Percentiles rank a stretch among this genome's conserved stretches.
Conservation (phyloP, 2,797 vertebrate species). For the Spinibarbus caldwelli region DNA sequence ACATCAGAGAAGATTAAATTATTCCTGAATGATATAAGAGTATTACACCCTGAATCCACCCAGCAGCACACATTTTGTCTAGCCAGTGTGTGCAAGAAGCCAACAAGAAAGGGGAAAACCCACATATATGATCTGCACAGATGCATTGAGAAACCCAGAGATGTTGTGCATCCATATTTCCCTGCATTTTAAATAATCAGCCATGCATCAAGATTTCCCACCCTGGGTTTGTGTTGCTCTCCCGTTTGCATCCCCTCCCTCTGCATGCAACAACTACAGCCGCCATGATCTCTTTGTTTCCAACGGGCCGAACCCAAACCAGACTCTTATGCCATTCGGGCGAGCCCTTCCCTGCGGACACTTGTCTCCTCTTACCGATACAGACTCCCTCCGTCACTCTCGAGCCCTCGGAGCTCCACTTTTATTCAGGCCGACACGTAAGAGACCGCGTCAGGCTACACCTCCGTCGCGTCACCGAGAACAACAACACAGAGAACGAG, state of each 20-base stretch:
- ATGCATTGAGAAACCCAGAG: not conserved
- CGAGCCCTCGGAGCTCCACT: conserved; percentile 94
- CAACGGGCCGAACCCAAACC: conserved; percentile 73
- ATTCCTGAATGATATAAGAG: conserved; percentile 28
- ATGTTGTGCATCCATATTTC: conserved; percentile 16
- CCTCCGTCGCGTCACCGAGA: conserved; percentile 97
- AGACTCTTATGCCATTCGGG: conserved; percentile 67
- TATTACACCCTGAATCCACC: conserved; percentile 16
- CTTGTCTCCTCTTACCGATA: conserved; percentile 95
- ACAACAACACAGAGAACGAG: conserved; percentile 86
- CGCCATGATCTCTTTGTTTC: conserved; percentile 90
- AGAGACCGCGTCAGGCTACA: conserved; percentile 99
- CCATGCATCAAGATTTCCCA: conserved; percentile 36
- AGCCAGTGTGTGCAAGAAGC: conserved; percentile 1
- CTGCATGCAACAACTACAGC: conserved; percentile 85
- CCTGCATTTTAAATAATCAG: conserved; percentile 19
- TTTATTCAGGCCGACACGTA: conserved; percentile 99
- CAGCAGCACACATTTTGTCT: conserved; percentile 18
- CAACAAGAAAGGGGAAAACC: not conserved
- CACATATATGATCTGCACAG: not conserved
- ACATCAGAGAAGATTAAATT: not conserved
- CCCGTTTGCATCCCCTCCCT: conserved; percentile 61
- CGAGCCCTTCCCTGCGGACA: conserved; percentile 86
- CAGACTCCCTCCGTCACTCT: conserved; percentile 98
- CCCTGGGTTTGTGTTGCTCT: conserved; percentile 64